Conservation (phyloP, 2,797 vertebrate genomes). For the Lepilemur ruficaudatus region DNA sequence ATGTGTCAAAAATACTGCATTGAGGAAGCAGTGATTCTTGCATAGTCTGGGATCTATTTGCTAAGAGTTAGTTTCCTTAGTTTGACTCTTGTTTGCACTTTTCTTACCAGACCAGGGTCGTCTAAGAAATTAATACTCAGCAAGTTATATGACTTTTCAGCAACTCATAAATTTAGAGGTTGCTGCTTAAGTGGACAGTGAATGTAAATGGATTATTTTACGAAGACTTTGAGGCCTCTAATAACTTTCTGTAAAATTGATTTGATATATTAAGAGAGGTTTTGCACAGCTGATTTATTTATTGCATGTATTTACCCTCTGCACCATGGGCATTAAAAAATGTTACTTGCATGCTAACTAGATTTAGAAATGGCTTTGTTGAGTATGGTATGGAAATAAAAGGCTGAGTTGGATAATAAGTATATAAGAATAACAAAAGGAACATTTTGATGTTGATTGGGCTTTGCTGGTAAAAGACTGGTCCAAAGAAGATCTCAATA, state of each 20-base stretch:
- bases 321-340: neutral
- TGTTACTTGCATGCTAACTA: neutral
- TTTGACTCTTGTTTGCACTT: neutral
- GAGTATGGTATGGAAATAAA: neutral
- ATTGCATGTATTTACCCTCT: slow-evolving; percentile 4
- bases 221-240: slow-evolving; percentile 30
- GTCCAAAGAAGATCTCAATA: neutral
- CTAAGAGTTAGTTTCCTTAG: neutral
- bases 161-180: slow-evolving; percentile 54
- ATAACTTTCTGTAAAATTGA: slow-evolving; percentile 56
- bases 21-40: neutral
- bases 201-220: slow-evolving; percentile 55
- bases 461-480: neutral
- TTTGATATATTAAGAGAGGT: slow-evolving; percentile 3
- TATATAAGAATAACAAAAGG: slow-evolving; percentile 12
- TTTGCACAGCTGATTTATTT: slow-evolving; percentile 30
- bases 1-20: neutral
- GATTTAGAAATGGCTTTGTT: neutral
- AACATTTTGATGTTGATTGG: neutral
- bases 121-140: slow-evolving; percentile 38
- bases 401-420: neutral
- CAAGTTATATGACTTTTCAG: slow-evolving; percentile 40
- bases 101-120: slow-evolving; percentile 11
- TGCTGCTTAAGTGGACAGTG: slow-evolving; percentile 43
- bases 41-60: neutral